Conservation (phyloP, 1,140 invertebrate genomes). For the Tetragnatha versicolor region DNA sequence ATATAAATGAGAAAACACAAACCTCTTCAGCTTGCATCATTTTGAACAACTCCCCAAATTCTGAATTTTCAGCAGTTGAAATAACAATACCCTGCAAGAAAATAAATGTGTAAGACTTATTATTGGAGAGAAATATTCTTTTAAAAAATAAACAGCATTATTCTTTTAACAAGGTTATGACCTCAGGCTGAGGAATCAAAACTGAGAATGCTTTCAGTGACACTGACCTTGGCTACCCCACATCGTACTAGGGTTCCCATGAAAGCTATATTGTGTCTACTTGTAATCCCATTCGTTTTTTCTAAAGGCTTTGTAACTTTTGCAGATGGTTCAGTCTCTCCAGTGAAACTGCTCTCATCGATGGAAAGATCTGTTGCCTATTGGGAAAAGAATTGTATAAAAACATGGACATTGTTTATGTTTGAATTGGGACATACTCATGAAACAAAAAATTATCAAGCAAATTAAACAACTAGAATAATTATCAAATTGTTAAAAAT, state of each 20-base stretch:
- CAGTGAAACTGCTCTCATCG: slow-evolving; percentile 98
- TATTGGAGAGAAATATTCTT: not conserved
- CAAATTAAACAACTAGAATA: no score
- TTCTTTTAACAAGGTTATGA: no score
- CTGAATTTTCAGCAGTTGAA: slow-evolving; percentile 93
- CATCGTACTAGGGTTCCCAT: slow-evolving; percentile 97
- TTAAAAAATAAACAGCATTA: not conserved
- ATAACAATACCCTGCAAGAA: slow-evolving; percentile 88
- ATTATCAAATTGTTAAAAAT: no score
- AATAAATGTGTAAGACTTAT: not conserved
- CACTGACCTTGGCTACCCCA: slow-evolving; percentile 90
- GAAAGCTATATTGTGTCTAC: slow-evolving; percentile 93
- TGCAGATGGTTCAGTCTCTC: slow-evolving; percentile 78
- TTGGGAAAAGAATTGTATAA: no score
- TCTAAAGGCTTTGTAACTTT: slow-evolving; percentile 74
- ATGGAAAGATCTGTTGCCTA: slow-evolving; percentile 81
- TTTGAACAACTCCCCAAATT: slow-evolving; percentile 98
- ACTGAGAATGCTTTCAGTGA: no score
- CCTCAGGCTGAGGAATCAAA: no score
- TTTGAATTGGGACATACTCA: no score
- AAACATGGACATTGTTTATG: no score
- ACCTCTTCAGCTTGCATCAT: slow-evolving; percentile 99
- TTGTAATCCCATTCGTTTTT: slow-evolving; percentile 67
- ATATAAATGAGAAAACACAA: slow-evolving; percentile 26
- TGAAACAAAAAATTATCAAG: no score